phyloP scores from a whole-genome alignment of 1,140 invertebrate genomes.

The Solenopsis fugax region DNA sequence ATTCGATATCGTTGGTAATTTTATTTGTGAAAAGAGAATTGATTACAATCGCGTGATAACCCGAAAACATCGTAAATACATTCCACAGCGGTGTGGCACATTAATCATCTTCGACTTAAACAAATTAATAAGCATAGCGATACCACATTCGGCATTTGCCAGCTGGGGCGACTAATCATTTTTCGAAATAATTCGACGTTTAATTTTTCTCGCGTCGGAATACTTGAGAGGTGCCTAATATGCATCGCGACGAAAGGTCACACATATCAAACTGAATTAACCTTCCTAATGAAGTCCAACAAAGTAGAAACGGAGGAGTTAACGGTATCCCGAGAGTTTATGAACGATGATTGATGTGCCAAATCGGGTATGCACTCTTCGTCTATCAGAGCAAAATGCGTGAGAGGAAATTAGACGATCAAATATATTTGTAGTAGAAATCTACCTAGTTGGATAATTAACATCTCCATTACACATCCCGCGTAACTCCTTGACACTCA shows the following conservation, averaged over 20 bases:
- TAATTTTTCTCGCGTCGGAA: slow-evolving; percentile 11
- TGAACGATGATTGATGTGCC: slow-evolving; percentile 54
- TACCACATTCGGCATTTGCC: background rate
- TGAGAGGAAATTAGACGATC: slow-evolving; percentile 9
- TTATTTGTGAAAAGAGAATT: background rate
- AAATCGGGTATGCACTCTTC: slow-evolving; percentile 41
- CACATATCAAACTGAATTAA: slow-evolving; percentile 52
- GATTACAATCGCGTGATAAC: background rate
- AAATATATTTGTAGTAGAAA: slow-evolving; percentile 48
- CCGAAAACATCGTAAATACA: background rate
- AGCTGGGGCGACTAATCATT: background rate
- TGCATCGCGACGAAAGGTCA: slow-evolving; percentile 49
- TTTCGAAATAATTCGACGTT: slow-evolving; percentile 20
- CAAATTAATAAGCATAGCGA: background rate
- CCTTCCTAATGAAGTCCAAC: slow-evolving; percentile 59
- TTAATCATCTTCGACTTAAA: slow-evolving; percentile 3
- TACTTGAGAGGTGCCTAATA: slow-evolving; percentile 1
- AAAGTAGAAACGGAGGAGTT: slow-evolving; percentile 48
- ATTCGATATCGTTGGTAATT: background rate
- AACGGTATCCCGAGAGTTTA: slow-evolving; percentile 47
- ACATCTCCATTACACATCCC: slow-evolving; percentile 14
- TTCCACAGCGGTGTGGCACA: background rate
- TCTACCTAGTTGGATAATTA: slow-evolving; percentile 32
- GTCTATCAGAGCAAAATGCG: slow-evolving; percentile 29
- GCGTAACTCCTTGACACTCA: background rate